Evolutionary conservation across 2,888 invertebrate species (phyloP), one percentile per base, ranked within the genome.

Genomic region (Sarcophaga rosellei): DNA sequence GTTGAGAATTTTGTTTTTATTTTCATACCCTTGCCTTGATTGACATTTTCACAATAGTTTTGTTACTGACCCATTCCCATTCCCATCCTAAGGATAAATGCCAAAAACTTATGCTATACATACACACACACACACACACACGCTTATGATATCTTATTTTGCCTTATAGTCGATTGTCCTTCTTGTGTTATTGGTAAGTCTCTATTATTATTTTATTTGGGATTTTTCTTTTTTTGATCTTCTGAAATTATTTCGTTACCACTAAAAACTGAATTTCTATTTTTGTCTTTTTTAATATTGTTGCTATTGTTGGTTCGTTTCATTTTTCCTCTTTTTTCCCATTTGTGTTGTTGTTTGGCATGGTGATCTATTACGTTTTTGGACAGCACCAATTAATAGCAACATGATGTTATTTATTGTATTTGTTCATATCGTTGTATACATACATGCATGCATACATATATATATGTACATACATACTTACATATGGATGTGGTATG

Each of bases 341-440:
- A 47, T 69, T 73, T 77, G 17, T 61, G 6, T 77, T 88, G 85
- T 90, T 77, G 66, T 62, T 66, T 76, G 88, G 88, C 87, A 88
- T 90, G 90, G 90, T 91, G 90, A 91, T 91, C 90, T 88, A 91
- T 92, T 91, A 92, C 90, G 89, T 89, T 91, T 91, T 92, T 88
- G 89, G 92, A 92, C 91, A 91, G 91, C 89, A 90, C 91, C 91
- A 91, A 91, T 91, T 91, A 91, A 92, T 90, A 89, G 89, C 88
- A 90, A 91, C 91, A 92, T 90, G 89, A 91, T 90, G 89, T 90
- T 88, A 88, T 89, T 88, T 82, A 61, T 70, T 57, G 57, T 57
- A 47, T 63, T 20, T 68, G 57, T 66, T 61, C 35, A 61, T 61
- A 61, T 21, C 10, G 17, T n/a, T 0, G 20, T 61, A 61, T 57